phyloP scores from a whole-genome alignment of 2,113 vertebrate species.

The Triplophysa rosa region DNA sequence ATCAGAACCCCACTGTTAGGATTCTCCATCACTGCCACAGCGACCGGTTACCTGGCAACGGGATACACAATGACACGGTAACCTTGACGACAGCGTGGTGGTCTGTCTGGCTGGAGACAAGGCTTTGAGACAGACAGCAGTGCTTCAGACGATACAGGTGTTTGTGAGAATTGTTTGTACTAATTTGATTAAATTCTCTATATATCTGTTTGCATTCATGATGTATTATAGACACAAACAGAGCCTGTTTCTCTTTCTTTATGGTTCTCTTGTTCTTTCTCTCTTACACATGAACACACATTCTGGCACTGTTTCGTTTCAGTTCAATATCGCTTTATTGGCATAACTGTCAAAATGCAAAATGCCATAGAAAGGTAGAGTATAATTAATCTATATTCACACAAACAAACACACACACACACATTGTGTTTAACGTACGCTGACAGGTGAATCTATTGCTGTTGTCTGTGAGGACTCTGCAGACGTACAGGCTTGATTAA shows the following conservation, averaged over 20 bases:
- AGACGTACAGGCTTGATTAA: constrained; percentile 37
- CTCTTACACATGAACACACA: background rate
- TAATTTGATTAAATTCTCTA: constrained; percentile 47
- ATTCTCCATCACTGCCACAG: constrained; percentile 76
- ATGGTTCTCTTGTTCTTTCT: background rate
- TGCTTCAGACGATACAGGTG: constrained; percentile 8
- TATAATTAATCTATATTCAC: constrained; percentile 22
- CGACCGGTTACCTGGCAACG: constrained; percentile 67
- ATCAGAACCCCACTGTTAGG: constrained; percentile 61
- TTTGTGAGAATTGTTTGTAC: constrained; percentile 31
- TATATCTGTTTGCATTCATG: constrained; percentile 15
- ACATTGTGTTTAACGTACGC: constrained; percentile 23
- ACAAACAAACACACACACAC: constrained; percentile 32
- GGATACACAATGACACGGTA: constrained; percentile 61
- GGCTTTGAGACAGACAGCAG: constrained; percentile 43
- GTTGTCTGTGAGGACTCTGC: constrained; percentile 8
- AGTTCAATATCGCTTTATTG: constrained; percentile 26
- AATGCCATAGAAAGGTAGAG: constrained; percentile 31
- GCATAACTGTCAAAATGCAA: constrained; percentile 38
- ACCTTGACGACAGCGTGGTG: constrained; percentile 56
- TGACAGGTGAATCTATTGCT: constrained; percentile 36
- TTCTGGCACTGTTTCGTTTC: constrained; percentile 17
- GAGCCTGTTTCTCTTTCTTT: background rate
- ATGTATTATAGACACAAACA: constrained; percentile 19
- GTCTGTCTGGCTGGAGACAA: constrained; percentile 49